Percentiles rank a stretch among this genome's conserved stretches.
These are phyloP conservation scores for Cephus runcator DNA, from an alignment of 2,888 invertebrate species.

Conservation along the genomic window DNA sequence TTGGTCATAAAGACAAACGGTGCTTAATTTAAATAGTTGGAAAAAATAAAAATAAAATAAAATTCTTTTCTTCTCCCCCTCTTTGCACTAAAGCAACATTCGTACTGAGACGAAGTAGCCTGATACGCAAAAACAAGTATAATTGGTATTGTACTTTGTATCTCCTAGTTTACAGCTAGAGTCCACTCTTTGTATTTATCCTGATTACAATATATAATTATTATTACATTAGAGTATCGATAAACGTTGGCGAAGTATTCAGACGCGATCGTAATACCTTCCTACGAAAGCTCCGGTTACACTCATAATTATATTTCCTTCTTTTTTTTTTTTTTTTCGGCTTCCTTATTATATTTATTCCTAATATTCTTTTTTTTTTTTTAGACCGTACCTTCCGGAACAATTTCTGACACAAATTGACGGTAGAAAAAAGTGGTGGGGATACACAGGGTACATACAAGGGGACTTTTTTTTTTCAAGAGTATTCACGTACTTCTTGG, in stretches of 20 bases:
- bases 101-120: neutral
- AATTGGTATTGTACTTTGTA: neutral
- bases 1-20: neutral
- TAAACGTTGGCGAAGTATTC: slow-evolving; percentile 4
- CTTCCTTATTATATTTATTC: slow-evolving; percentile 34
- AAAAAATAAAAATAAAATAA: neutral
- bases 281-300: slow-evolving; percentile 39
- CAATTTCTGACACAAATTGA: slow-evolving; percentile 46
- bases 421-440: neutral
- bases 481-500: neutral
- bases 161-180: neutral
- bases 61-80: neutral
- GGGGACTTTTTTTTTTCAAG: neutral
- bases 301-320: slow-evolving; percentile 26
- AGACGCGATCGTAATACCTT: slow-evolving; percentile 27
- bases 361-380: slow-evolving; percentile 28
- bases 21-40: neutral
- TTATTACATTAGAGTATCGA: neutral
- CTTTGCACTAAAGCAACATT: neutral
- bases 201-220: neutral
- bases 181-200: neutral
- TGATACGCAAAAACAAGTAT: neutral
- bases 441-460: slow-evolving; percentile 1
- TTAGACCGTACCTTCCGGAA: slow-evolving; percentile 46
- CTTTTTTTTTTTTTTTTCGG: slow-evolving; percentile 23